phyloP scores from a whole-genome alignment of 1,140 invertebrate genomes.

The Phocides pigmalion region DNA sequence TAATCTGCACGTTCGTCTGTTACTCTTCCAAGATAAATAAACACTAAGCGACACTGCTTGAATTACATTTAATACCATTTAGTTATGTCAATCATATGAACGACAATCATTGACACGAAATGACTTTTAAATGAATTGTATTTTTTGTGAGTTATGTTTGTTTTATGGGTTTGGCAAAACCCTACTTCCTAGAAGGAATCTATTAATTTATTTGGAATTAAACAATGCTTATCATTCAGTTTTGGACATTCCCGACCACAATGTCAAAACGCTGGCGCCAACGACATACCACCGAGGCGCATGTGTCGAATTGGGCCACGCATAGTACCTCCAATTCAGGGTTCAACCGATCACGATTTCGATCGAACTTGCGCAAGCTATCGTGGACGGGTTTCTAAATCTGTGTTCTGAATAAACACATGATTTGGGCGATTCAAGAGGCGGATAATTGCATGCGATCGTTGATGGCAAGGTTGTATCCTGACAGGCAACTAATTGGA shows the following conservation, averaged over 20 bases:
- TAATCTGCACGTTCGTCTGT: too few relatives aligned
- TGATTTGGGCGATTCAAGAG: constrained; percentile 27
- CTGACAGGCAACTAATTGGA: constrained; percentile 8
- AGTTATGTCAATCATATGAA: too few relatives aligned
- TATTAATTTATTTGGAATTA: constrained; percentile 1
- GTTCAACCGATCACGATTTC: constrained; percentile 64
- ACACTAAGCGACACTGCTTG: too few relatives aligned
- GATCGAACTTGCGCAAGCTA: constrained; percentile 48
- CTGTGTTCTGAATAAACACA: constrained; percentile 28
- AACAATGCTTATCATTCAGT: constrained; percentile 7
- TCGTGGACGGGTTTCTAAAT: constrained; percentile 27
- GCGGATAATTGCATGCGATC: constrained; percentile 23
- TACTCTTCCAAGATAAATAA: too few relatives aligned
- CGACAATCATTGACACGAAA: too few relatives aligned
- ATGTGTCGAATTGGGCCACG: constrained; percentile 45
- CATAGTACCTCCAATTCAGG: constrained; percentile 53
- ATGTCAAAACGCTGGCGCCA: constrained; percentile 31
- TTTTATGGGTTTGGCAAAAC: neutral
- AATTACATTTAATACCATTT: too few relatives aligned
- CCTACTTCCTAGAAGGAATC: neutral
- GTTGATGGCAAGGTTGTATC: constrained; percentile 21
- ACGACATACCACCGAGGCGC: constrained; percentile 21
- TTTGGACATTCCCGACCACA: constrained; percentile 16
- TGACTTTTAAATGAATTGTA: neutral
- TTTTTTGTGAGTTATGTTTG: neutral